These are phyloP conservation scores for Paraescarpia echinospica DNA, from an alignment of 1,140 invertebrate genomes.

Conservation along the genomic window DNA sequence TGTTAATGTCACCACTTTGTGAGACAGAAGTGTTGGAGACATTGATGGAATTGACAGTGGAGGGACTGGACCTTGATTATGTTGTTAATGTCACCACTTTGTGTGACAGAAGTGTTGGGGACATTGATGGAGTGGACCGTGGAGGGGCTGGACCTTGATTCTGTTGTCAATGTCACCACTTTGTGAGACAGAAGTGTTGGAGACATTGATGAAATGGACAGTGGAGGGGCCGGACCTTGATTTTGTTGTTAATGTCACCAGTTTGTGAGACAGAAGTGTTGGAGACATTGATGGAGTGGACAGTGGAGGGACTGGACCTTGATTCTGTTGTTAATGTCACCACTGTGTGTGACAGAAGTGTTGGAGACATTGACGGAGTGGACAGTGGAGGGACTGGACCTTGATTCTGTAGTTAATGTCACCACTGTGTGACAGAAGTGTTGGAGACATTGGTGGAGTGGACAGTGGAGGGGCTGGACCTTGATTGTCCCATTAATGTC, in stretches of 20 bases:
- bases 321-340: background rate
- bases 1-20: background rate
- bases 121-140: slow-evolving; percentile 68
- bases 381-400: background rate
- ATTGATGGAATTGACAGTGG: background rate
- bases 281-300: background rate
- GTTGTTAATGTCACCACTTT: background rate
- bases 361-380: background rate
- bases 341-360: background rate
- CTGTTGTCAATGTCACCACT: slow-evolving; percentile 64
- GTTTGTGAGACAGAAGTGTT: background rate
- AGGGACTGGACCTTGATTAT: background rate
- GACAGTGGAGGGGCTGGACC: slow-evolving; percentile 76
- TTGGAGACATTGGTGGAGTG: slow-evolving; percentile 66
- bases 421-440: slow-evolving; percentile 16
- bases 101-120: slow-evolving; percentile 43
- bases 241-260: background rate
- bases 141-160: slow-evolving; percentile 79
- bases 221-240: slow-evolving; percentile 80
- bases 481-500: slow-evolving; percentile 71
- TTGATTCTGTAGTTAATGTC: background rate
- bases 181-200: slow-evolving; percentile 55
- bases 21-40: background rate
- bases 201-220: slow-evolving; percentile 67
- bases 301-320: background rate